These are phyloP conservation scores for Physella acuta DNA, from an alignment of 1,140 invertebrate genomes.

Conservation along the genomic window DNA sequence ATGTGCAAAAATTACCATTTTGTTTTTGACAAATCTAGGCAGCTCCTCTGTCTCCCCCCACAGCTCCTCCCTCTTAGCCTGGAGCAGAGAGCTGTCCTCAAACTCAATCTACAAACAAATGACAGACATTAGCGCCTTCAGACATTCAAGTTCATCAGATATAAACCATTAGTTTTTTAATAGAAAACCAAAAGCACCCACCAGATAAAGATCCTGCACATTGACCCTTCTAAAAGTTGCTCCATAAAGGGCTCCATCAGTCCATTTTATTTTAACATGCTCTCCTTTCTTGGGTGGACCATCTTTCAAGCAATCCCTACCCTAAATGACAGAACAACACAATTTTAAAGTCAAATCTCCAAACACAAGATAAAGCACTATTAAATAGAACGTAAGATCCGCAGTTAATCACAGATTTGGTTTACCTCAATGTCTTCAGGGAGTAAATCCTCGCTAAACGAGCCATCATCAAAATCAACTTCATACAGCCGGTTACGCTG, in stretches of 20 bases:
- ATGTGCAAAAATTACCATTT: conserved; percentile 48
- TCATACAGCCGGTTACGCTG: conserved; percentile 64
- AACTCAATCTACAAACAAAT: conserved; percentile 56
- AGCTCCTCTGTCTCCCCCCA: conserved; percentile 59
- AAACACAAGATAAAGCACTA: too few relatives aligned
- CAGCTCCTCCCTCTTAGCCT: conserved; percentile 55
- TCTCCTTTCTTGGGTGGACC: conserved; percentile 61
- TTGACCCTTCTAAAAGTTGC: conserved; percentile 66
- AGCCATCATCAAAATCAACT: conserved; percentile 70
- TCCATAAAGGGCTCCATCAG: conserved; percentile 66
- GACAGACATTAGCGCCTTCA: background rate
- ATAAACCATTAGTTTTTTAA: background rate
- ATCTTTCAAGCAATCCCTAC: conserved; percentile 40
- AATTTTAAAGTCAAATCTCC: too few relatives aligned
- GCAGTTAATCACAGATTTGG: too few relatives aligned
- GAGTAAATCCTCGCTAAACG: conserved; percentile 67
- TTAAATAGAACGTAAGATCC: too few relatives aligned
- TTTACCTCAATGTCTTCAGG: conserved; percentile 61
- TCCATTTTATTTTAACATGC: conserved; percentile 66
- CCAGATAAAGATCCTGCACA: conserved; percentile 64
- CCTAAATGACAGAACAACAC: conserved; percentile 30
- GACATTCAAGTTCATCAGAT: background rate
- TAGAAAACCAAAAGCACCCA: conserved; percentile 50
- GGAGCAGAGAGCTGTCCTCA: conserved; percentile 57
- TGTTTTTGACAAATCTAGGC: conserved; percentile 59